Percentiles rank a stretch among this genome's conserved stretches.
These are phyloP conservation scores for Melanotus villosus DNA, from an alignment of 2,888 invertebrate species.

Conservation along the genomic window DNA sequence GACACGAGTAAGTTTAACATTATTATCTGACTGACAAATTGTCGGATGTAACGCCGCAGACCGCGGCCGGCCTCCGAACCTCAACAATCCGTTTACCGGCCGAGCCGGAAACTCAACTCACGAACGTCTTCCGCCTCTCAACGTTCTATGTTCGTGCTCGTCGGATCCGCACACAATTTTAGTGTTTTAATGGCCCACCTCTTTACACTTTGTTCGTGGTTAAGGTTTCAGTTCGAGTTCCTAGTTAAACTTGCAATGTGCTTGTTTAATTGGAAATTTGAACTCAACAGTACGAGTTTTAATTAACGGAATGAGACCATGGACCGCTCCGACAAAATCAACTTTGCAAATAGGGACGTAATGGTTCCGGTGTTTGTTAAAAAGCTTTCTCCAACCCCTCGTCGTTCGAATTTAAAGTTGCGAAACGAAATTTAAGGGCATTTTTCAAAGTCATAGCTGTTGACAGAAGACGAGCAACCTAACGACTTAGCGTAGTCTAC, in stretches of 20 bases:
- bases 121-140: constrained; percentile 43
- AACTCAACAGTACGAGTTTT: constrained; percentile 19
- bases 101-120: constrained; percentile 38
- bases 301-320: constrained; percentile 17
- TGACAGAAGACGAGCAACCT: not conserved
- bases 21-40: constrained; percentile 42
- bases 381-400: not conserved
- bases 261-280: constrained; percentile 35
- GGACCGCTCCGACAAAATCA: not conserved
- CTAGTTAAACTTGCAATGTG: constrained; percentile 19
- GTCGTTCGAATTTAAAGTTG: not conserved
- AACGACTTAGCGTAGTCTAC: not conserved
- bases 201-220: constrained; percentile 33
- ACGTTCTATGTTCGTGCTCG: constrained; percentile 33
- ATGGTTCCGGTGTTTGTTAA: not conserved
- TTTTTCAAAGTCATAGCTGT: not conserved
- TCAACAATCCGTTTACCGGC: constrained; percentile 44
- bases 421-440: not conserved
- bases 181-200: constrained; percentile 35
- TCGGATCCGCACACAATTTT: constrained; percentile 33
- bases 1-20: constrained; percentile 32
- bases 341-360: not conserved
- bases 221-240: constrained; percentile 17
- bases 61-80: constrained; percentile 32
- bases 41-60: constrained; percentile 34